Evolutionary conservation across 2,113 vertebrate species (phyloP), one percentile per base, ranked within the genome.

Genomic region (Hirundichthys speculiger): DNA sequence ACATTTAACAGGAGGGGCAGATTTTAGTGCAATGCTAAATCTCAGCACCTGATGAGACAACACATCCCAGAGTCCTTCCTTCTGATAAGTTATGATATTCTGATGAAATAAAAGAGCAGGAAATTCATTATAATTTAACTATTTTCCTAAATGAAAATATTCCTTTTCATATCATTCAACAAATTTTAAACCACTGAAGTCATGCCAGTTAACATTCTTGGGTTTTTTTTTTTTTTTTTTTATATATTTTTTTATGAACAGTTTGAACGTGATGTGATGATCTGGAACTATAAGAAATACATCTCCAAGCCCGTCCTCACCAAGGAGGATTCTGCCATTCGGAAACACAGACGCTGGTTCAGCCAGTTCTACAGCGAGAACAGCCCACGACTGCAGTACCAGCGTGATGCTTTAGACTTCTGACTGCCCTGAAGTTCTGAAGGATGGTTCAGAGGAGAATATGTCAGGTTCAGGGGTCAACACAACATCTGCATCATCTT

Each of bases 221-320:
- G 6, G 22, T 52, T 22, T 59, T 50, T 38, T 14, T 46, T 45
- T 45, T 52, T 19, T 60, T 6, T 27, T 34, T 8, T 47, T n/a
- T 38, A 11, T 53, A n/a, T 57, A 56, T 66, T 38, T 13, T 25
- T 14, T 15, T 48, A 34, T 24, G n/a, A 12, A 1, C 75, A 94
- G 95, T 95, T 94, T 72, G 95, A 95, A 62, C 87, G 93, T 0
- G 94, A 95, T 1, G 72, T 95, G 21, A 94, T 93, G 92, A 91
- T 95, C 81, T 95, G 94, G 94, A 96, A 95, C 63, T 94, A 95
- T 65, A 95, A 95, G 88, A 93, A 82, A 57, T 93, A 94, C 39
- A 69, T 92, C 59, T 81, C 92, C 45, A 94, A 91, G 59, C 94
- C 93, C 0, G 72, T 95, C 24, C 91, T 95, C 15, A 90, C 94